Conservation (phyloP, 2,797 vertebrate species). For the Lemur catta region DNA sequence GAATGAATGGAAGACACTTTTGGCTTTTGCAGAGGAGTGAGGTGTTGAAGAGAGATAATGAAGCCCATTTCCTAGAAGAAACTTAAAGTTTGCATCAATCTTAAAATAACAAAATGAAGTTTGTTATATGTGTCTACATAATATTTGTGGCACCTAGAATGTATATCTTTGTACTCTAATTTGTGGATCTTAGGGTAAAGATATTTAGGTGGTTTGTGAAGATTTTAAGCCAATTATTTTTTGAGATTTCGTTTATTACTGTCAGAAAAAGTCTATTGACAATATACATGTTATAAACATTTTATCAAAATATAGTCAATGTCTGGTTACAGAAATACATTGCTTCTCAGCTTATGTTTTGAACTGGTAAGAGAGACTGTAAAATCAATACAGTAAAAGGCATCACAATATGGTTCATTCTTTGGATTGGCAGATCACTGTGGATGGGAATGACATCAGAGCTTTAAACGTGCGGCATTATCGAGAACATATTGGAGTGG, state of each 20-base stretch:
- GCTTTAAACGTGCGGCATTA: conserved; percentile 73
- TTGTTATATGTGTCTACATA: neutral
- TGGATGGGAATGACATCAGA: conserved; percentile 75
- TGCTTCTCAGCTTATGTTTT: neutral
- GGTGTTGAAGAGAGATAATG: neutral
- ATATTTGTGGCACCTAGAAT: neutral
- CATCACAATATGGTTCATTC: neutral
- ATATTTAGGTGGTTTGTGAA: neutral
- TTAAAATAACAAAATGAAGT: conserved; percentile 36
- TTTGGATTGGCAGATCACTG: conserved; percentile 65
- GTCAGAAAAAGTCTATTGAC: neutral
- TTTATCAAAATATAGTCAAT: neutral
- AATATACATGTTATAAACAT: neutral
- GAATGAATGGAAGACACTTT: neutral
- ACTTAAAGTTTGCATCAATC: neutral
- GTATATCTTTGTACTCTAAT: neutral
- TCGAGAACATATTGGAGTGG: conserved; percentile 76
- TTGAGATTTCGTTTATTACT: neutral
- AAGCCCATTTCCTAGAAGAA: neutral
- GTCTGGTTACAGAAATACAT: neutral
- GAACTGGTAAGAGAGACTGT: neutral
- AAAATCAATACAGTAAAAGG: neutral
- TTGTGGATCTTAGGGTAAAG: neutral
- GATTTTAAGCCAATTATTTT: neutral
- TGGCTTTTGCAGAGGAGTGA: neutral